phyloP scores from a whole-genome alignment of 2,797 vertebrate genomes.

The Cetoscarus ocellatus region DNA sequence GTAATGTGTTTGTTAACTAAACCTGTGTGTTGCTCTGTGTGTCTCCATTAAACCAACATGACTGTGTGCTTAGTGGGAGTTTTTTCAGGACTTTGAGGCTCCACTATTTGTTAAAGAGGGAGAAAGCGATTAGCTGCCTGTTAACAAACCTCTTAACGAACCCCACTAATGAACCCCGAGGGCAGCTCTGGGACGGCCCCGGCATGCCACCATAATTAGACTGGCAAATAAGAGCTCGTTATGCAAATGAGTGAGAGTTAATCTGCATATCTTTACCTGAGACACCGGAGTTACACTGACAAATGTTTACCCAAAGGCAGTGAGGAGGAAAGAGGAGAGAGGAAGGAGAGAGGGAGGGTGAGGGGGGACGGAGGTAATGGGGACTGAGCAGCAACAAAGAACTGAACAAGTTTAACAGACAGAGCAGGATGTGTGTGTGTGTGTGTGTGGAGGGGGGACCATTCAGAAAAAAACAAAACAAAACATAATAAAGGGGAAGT shows the following conservation, averaged over 20 bases:
- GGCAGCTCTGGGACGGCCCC: slow-evolving; percentile 80
- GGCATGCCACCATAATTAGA: slow-evolving; percentile 79
- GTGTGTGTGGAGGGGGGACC: slow-evolving; percentile 7
- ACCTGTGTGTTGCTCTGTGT: slow-evolving; percentile 13
- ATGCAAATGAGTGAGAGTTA: slow-evolving; percentile 80
- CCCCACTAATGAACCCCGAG: slow-evolving; percentile 78
- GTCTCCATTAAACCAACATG: slow-evolving; percentile 47
- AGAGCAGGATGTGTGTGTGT: neutral
- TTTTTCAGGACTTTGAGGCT: slow-evolving; percentile 66
- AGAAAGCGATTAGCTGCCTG: slow-evolving; percentile 81
- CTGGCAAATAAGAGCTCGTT: slow-evolving; percentile 83
- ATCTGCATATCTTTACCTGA: slow-evolving; percentile 84
- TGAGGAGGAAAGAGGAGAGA: slow-evolving; percentile 39
- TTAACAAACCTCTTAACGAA: slow-evolving; percentile 81
- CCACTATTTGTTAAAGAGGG: slow-evolving; percentile 72
- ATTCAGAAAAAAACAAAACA: neutral
- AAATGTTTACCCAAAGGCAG: slow-evolving; percentile 72
- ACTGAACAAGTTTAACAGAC: neutral
- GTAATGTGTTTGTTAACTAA: slow-evolving; percentile 31
- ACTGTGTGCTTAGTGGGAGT: slow-evolving; percentile 51
- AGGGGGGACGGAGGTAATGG: slow-evolving; percentile 7
- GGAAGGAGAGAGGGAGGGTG: slow-evolving; percentile 16
- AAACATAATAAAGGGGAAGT: neutral
- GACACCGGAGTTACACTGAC: slow-evolving; percentile 64
- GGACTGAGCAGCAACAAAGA: slow-evolving; percentile 12